Percentiles rank a stretch among this genome's conserved stretches.
Conservation (phyloP, 2,113 vertebrate species). For the Pelodiscus sinensis region DNA sequence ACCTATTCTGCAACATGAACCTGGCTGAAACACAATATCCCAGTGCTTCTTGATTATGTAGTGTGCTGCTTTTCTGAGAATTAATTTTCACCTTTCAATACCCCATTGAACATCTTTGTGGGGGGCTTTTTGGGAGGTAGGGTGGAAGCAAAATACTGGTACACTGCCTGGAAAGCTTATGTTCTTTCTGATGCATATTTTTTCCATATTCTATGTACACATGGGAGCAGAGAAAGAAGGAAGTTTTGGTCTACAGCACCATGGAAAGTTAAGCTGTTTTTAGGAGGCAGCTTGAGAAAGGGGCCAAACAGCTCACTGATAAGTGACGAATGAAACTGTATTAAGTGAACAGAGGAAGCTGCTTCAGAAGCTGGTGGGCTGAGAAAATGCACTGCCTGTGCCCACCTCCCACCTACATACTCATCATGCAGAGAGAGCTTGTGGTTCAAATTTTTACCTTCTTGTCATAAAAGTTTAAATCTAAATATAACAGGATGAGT, state of each 20-base stretch:
- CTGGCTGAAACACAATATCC: background rate
- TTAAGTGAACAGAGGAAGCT: background rate
- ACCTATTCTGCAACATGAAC: background rate
- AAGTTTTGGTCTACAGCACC: background rate
- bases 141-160: background rate
- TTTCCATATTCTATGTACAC: background rate
- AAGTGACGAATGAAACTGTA: background rate
- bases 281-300: background rate
- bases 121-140: background rate
- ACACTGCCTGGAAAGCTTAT: background rate
- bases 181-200: background rate
- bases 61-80: background rate
- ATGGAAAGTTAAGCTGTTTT: background rate
- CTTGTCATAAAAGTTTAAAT: background rate
- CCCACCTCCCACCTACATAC: background rate
- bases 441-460: slow-evolving; percentile 1
- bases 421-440: background rate
- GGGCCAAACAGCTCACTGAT: background rate
- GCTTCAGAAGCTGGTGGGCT: background rate
- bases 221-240: background rate
- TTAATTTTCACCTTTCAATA: background rate
- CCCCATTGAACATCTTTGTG: background rate
- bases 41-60: background rate
- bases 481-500: background rate
- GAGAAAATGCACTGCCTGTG: background rate